A percentile compares a stretch with the other conserved stretches of the same genome.
phyloP scores from a whole-genome alignment of 2,888 invertebrate genomes.

The Tenthredo amoena region DNA sequence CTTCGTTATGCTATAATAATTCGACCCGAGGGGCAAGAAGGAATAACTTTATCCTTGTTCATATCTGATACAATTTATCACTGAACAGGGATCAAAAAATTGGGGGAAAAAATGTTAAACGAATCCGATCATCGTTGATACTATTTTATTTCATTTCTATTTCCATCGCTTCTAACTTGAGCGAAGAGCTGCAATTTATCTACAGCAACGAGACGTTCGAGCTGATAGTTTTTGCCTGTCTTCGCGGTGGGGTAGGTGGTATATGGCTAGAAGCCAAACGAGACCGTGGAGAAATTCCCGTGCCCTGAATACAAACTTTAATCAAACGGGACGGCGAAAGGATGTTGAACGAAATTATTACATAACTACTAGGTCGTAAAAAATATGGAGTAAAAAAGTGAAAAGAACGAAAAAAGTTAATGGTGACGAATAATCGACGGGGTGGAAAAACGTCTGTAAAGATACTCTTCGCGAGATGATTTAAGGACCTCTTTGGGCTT shows the following conservation, averaged over 20 bases:
- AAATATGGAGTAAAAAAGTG: background rate
- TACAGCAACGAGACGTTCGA: background rate
- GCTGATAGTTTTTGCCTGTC: background rate
- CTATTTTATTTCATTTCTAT: background rate
- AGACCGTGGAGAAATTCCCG: conserved; percentile 13
- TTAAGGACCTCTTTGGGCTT: background rate
- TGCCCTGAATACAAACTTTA: background rate
- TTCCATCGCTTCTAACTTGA: background rate
- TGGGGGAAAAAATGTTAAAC: background rate
- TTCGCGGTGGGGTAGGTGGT: background rate
- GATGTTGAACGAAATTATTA: background rate
- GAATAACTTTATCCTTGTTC: background rate
- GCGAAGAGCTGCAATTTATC: background rate
- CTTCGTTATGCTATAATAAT: background rate
- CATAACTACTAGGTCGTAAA: background rate
- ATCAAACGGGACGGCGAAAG: background rate
- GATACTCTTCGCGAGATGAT: background rate
- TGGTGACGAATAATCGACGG: background rate
- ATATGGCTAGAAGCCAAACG: conserved; percentile 5
- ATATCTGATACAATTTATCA: background rate
- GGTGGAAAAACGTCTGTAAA: background rate
- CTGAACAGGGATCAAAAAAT: background rate
- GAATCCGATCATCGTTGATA: background rate
- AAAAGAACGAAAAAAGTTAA: background rate
- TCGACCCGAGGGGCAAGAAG: background rate